phyloP scores from a whole-genome alignment of 1,140 invertebrate genomes.

The Drosophila novamexicana region DNA sequence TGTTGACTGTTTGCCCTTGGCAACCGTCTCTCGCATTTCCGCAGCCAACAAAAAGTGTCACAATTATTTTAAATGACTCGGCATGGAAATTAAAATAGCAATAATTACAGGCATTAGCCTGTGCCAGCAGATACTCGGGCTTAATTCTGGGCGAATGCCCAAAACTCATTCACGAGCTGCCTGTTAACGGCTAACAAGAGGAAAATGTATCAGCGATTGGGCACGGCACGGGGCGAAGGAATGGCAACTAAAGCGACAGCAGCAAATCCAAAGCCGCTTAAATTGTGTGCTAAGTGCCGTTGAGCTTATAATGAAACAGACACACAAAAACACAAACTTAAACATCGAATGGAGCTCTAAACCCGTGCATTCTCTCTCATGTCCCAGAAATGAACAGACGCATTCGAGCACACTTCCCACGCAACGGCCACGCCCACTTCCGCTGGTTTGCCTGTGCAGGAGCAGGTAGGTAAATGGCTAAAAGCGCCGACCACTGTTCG shows the following conservation, averaged over 20 bases:
- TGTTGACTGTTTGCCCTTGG: conserved; percentile 52
- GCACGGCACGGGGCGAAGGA: neutral
- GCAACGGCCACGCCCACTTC: conserved; percentile 66
- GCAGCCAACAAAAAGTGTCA: conserved; percentile 43
- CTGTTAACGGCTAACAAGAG: conserved; percentile 14
- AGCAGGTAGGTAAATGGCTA: conserved; percentile 52
- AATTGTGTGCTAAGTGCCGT: conserved; percentile 76
- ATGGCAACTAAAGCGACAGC: conserved; percentile 19
- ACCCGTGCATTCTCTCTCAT: neutral
- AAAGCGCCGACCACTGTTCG: conserved; percentile 46
- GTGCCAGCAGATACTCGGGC: conserved; percentile 46
- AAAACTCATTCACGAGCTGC: conserved; percentile 32
- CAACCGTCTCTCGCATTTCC: conserved; percentile 4
- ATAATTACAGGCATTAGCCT: conserved; percentile 62
- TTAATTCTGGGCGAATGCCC: conserved; percentile 25
- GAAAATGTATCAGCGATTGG: conserved; percentile 7
- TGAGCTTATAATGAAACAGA: conserved; percentile 75
- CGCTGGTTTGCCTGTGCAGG: conserved; percentile 43
- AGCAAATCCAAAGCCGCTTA: conserved; percentile 73
- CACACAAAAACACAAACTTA: conserved; percentile 25
- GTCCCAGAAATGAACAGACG: conserved; percentile 19
- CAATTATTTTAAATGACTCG: conserved; percentile 80
- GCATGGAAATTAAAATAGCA: conserved; percentile 74
- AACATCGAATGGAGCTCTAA: conserved; percentile 17
- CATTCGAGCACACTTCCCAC: conserved; percentile 52